Evolutionary conservation across 2,113 vertebrate genomes (phyloP).

Genomic region (Megaptera novaeangliae): DNA sequence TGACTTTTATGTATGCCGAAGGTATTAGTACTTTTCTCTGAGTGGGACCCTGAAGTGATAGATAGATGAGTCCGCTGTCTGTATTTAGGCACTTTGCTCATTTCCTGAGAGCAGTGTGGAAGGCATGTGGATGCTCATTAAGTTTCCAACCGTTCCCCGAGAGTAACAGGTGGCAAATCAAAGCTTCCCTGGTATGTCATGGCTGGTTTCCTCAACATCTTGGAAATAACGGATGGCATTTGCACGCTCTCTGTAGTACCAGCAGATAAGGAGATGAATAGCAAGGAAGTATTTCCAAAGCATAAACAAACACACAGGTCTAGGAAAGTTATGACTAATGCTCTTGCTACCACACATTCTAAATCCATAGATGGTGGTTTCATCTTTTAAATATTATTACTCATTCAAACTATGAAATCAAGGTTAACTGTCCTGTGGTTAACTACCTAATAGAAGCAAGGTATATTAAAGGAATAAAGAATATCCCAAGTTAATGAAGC

Average conservation of each 20-base stretch:
- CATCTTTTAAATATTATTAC: background rate
- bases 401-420: conserved; percentile 37
- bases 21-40: conserved; percentile 13
- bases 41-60: conserved; percentile 47
- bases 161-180: conserved; percentile 78
- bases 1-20: conserved; percentile 45
- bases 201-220: conserved; percentile 71
- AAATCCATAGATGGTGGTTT: conserved; percentile 22
- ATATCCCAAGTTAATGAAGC: background rate
- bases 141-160: conserved; percentile 76
- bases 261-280: conserved; percentile 39
- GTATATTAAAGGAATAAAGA: background rate
- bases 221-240: conserved; percentile 60
- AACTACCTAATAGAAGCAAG: background rate
- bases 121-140: conserved; percentile 75
- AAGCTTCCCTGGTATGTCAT: conserved; percentile 68
- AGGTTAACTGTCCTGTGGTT: background rate
- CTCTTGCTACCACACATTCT: background rate
- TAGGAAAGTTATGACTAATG: background rate
- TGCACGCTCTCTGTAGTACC: conserved; percentile 33
- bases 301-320: conserved; percentile 46
- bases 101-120: conserved; percentile 67
- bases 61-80: conserved; percentile 73
- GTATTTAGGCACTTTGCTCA: conserved; percentile 72
- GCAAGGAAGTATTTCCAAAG: conserved; percentile 74